A percentile compares a stretch with the other conserved stretches of the same genome.
These are phyloP conservation scores for Gallirallus australis DNA, from an alignment of 2,797 vertebrate species.

Conservation along the genomic window DNA sequence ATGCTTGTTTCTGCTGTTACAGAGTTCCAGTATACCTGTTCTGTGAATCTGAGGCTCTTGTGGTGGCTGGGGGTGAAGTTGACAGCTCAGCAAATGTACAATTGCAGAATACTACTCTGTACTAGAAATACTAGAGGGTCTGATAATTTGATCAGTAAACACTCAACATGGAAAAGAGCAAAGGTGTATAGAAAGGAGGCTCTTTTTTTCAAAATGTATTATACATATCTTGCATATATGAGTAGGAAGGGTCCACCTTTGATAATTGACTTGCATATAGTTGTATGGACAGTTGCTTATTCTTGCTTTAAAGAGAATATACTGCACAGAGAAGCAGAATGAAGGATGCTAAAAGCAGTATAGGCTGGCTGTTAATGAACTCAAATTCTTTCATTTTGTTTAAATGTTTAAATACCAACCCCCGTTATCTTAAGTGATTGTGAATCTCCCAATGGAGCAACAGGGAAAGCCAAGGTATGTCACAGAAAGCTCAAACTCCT, in stretches of 20 bases:
- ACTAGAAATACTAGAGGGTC: background rate
- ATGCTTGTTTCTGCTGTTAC: background rate
- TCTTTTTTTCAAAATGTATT: background rate
- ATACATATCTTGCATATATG: background rate
- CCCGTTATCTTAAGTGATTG: fast-evolving
- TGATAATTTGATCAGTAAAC: background rate
- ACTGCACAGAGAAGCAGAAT: background rate
- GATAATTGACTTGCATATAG: background rate
- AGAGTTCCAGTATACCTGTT: background rate
- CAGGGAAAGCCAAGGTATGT: background rate
- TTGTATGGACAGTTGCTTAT: background rate
- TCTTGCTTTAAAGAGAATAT: background rate
- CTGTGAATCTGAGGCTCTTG: background rate
- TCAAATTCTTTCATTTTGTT: background rate
- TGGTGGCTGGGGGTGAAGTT: background rate
- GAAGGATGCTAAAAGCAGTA: background rate
- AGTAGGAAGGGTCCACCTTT: background rate
- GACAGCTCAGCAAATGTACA: background rate
- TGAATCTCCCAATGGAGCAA: background rate
- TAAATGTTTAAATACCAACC: background rate
- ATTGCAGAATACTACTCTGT: background rate
- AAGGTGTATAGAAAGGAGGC: background rate
- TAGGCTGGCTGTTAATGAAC: background rate
- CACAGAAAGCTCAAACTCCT: background rate
- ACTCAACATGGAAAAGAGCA: background rate